Conservation (phyloP, 1,140 invertebrate species). For the Drosophila dunni region DNA sequence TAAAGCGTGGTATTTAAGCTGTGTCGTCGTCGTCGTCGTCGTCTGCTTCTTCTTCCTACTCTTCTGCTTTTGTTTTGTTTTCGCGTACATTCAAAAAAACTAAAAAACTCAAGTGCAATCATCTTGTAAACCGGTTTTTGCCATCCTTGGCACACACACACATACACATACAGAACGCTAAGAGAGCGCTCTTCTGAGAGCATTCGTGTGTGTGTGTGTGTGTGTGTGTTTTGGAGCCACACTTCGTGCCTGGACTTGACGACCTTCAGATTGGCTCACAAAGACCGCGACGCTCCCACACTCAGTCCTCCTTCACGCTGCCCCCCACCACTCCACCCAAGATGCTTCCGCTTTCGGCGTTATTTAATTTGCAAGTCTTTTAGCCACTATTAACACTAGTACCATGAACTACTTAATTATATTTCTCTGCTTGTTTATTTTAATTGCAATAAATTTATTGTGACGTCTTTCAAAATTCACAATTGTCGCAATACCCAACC, state of each 20-base stretch:
- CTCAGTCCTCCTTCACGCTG: conserved; percentile 5
- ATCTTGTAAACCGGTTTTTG: conserved; percentile 32
- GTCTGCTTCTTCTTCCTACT: background rate
- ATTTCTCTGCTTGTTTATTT: conserved; percentile 2
- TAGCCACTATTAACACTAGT: background rate
- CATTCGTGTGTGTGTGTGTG: conserved; percentile 11
- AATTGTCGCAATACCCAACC: conserved; percentile 35
- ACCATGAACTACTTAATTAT: background rate
- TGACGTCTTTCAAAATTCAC: conserved; percentile 21
- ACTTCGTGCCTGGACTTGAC: conserved; percentile 39
- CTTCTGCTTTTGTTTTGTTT: conserved; percentile 1
- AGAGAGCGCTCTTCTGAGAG: background rate
- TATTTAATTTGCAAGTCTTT: conserved; percentile 2
- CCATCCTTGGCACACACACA: conserved; percentile 36
- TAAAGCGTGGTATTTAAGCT: no score
- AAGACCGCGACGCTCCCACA: conserved; percentile 47
- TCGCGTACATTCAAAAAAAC: conserved; percentile 3
- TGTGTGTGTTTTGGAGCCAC: conserved; percentile 2
- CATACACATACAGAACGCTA: background rate
- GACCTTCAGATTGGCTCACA: conserved; percentile 52
- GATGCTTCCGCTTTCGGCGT: background rate
- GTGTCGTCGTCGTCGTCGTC: no score
- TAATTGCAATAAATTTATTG: conserved; percentile 22
- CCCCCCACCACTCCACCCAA: background rate
- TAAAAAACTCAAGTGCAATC: conserved; percentile 39